These are phyloP conservation scores for Ammodytes marinus DNA, from an alignment of 2,113 vertebrate species.

Conservation along the genomic window DNA sequence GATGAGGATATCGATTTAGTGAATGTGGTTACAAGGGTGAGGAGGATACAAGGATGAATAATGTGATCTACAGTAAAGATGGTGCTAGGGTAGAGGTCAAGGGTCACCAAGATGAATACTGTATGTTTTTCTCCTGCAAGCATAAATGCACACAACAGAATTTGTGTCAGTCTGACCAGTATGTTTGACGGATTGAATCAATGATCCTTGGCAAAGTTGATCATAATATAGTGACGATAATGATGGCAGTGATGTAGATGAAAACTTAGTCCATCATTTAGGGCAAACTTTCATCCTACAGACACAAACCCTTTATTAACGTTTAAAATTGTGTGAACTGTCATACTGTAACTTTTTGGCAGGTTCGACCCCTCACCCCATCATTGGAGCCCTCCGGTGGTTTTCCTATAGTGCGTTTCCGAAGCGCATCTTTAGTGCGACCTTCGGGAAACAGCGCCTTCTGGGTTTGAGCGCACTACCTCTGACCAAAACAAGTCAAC, in stretches of 20 bases:
- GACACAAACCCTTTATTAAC: too few species aligned
- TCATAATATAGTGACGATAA: neutral
- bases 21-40: neutral
- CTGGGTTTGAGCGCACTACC: conserved; percentile 45
- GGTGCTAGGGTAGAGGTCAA: neutral
- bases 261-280: neutral
- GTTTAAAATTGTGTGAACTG: neutral
- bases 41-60: neutral
- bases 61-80: conserved; percentile 5
- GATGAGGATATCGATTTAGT: neutral
- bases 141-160: neutral
- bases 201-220: too few species aligned
- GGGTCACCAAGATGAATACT: neutral
- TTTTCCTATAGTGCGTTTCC: neutral
- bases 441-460: conserved; percentile 51
- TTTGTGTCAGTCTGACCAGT: neutral
- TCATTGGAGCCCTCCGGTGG: neutral
- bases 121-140: neutral
- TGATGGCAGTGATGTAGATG: neutral
- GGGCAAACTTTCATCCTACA: neutral
- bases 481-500: conserved; percentile 44
- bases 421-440: conserved; percentile 7
- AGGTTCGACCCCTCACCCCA: neutral
- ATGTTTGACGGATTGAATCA: neutral
- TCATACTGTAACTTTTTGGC: too few species aligned